A percentile compares a stretch with the other conserved stretches of the same genome.
phyloP scores from a whole-genome alignment of 1,140 invertebrate genomes.

The Lerema accius region DNA sequence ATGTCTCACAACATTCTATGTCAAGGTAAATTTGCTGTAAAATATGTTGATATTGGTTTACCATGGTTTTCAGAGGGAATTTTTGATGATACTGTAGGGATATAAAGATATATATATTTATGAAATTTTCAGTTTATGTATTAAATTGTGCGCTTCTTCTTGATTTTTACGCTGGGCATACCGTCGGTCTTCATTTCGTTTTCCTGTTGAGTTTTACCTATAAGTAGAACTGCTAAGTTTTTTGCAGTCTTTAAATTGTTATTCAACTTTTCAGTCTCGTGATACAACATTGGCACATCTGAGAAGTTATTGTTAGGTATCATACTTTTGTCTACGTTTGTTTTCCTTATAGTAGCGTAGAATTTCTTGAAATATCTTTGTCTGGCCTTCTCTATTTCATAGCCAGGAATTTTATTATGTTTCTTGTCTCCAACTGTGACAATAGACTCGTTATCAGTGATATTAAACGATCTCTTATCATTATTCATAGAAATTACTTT shows the following conservation, averaged over 20 bases:
- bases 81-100: too few relatives aligned
- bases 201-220: conserved; percentile 38
- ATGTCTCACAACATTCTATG: too few relatives aligned
- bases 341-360: conserved; percentile 34
- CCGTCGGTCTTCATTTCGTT: not conserved
- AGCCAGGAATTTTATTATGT: conserved; percentile 42
- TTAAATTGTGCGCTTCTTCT: conserved; percentile 7
- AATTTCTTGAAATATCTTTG: conserved; percentile 62
- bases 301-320: not conserved
- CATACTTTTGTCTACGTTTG: not conserved
- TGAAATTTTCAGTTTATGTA: too few relatives aligned
- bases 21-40: too few relatives aligned
- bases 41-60: too few relatives aligned
- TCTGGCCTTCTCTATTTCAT: conserved; percentile 57
- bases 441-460: conserved; percentile 27
- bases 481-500: conserved; percentile 39
- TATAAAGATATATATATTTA: too few relatives aligned
- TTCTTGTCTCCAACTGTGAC: conserved; percentile 46
- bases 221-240: conserved; percentile 47
- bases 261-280: conserved; percentile 2
- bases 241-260: conserved; percentile 51
- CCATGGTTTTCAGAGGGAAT: too few relatives aligned
- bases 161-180: conserved; percentile 23
- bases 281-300: not conserved
- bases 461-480: conserved; percentile 40